These are phyloP conservation scores for Priocnemis perturbator DNA, from an alignment of 2,888 invertebrate species.

Conservation along the genomic window DNA sequence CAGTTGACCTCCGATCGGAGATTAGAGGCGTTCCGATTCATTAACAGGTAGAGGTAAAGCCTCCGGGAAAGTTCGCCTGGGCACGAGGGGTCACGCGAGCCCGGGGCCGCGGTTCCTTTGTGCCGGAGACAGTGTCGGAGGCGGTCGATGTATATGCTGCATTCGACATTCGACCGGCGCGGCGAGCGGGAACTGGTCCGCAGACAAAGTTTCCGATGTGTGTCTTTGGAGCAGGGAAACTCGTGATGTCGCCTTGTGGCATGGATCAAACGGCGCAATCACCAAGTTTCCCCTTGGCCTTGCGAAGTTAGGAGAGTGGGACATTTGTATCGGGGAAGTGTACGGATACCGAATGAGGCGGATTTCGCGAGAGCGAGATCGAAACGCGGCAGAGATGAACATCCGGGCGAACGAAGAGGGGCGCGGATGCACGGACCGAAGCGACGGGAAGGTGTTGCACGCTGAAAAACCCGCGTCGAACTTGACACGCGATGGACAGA, in stretches of 20 bases:
- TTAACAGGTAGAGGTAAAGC: too few relatives aligned
- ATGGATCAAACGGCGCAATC: slow-evolving; percentile 8
- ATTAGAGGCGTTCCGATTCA: too few relatives aligned
- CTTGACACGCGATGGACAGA: slow-evolving; percentile 16
- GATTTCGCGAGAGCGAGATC: neutral
- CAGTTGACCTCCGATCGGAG: neutral
- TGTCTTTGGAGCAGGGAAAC: neutral
- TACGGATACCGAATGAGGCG: neutral
- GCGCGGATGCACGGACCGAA: neutral
- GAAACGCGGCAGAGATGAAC: neutral
- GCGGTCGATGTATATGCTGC: too few relatives aligned
- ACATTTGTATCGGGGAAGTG: slow-evolving; percentile 5
- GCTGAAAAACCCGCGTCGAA: slow-evolving; percentile 8
- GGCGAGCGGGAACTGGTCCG: neutral
- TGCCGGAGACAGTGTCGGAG: too few relatives aligned
- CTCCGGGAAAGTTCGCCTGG: too few relatives aligned
- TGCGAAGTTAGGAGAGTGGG: neutral
- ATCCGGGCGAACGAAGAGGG: neutral
- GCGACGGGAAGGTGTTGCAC: neutral
- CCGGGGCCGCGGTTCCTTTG: too few relatives aligned
- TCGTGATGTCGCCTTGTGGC: neutral
- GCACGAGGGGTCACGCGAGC: too few relatives aligned
- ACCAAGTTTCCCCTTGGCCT: neutral
- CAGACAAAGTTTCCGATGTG: neutral
- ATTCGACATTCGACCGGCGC: too few relatives aligned